These are phyloP conservation scores for Zosterops pallidus DNA, from an alignment of 2,113 vertebrate genomes.

Conservation along the genomic window DNA sequence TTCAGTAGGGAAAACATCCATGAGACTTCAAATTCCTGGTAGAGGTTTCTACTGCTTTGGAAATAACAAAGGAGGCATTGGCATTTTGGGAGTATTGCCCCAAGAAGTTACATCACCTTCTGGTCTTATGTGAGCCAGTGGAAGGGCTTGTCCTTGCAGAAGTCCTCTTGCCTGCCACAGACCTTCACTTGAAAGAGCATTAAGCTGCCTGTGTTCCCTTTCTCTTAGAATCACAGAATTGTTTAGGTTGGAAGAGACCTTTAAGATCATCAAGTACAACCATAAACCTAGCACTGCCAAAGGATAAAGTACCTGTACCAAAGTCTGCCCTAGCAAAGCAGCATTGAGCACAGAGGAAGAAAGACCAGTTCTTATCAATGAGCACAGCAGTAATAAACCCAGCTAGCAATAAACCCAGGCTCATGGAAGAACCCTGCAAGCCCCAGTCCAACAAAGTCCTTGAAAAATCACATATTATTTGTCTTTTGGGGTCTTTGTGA, in stretches of 20 bases:
- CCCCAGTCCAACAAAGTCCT: not conserved
- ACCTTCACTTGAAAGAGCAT: not conserved
- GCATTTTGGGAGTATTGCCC: not conserved
- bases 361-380: not conserved
- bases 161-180: not conserved
- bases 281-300: not conserved
- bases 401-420: not conserved
- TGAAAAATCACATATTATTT: not conserved
- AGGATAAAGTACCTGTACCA: not conserved
- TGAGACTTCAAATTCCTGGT: not conserved
- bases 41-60: not conserved
- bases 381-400: not conserved
- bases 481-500: not conserved
- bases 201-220: not conserved
- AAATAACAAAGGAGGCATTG: not conserved
- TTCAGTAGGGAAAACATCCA: not conserved
- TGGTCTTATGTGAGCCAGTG: not conserved
- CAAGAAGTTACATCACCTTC: not conserved
- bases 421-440: not conserved
- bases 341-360: fast-evolving
- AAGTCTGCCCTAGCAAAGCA: not conserved
- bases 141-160: not conserved
- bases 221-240: not conserved
- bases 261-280: not conserved
- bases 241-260: not conserved